Evolutionary conservation across 64 coral and sea anemone genomes (phyloP), one percentile per base, ranked within the genome.

Genomic region (Actinia equina): DNA sequence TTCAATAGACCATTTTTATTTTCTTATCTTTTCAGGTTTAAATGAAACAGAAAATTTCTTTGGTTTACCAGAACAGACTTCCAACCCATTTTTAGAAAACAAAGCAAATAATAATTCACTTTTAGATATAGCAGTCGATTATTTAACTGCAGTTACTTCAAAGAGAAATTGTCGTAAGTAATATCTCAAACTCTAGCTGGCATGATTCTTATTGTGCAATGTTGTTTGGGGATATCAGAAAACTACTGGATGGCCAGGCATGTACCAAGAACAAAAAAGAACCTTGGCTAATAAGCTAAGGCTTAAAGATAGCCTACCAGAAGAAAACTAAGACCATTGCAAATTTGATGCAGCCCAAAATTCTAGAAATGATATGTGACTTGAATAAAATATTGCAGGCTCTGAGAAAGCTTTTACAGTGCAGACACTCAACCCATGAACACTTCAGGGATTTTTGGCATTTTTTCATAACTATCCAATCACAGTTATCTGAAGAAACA

Each of bases 81-180:
- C 59, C 22, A 99, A 92, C 86, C 90, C 94, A 86, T 99, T 99
- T 95, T 84, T 99, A 93, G 88, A 93, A 59, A 90, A 95, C 23
- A 88, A 77, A 43, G 58, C 53, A 86, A 44, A 86, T 88, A 89
- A 69, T 54, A 93, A 85, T 65, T 93, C 97, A 56, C 63, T 91
- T 71, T 89, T 99, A 88, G 97, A 99, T 79, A 76, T 95, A 79
- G 97, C 90, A 54, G 86, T 99, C 64, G 93, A 99, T 59, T 88
- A 91, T 93, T 93, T 99, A 92, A 95, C 71, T 26, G 80, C 70
- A 82, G 84, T 92, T 45, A 95, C 93, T 79, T 99, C 89, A 78
- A 99, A 88, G 84, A 88, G 93, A 91, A 99, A 92, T 88, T 86
- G 85, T 45, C 86, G 97, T 99, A 93, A 99, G 97, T 95, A 27